These are phyloP conservation scores for Cisticola juncidis DNA, from an alignment of 2,113 vertebrate genomes.

Conservation along the genomic window DNA sequence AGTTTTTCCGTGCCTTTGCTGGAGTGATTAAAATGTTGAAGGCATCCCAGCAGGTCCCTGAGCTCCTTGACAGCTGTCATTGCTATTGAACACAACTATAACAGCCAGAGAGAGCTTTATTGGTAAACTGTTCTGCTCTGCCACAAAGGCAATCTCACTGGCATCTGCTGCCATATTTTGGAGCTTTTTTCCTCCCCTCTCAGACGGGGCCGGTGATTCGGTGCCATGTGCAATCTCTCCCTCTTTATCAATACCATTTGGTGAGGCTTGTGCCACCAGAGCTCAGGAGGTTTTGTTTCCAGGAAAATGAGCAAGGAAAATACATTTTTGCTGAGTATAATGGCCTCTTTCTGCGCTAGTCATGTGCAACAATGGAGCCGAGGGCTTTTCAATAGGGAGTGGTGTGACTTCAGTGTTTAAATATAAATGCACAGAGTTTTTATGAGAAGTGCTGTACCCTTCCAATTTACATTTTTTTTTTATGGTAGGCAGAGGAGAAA, in stretches of 20 bases:
- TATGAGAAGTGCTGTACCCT: constrained; percentile 14
- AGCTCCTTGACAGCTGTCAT: constrained; percentile 79
- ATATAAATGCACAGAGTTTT: constrained; percentile 53
- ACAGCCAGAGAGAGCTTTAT: constrained; percentile 71
- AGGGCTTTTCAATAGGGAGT: constrained; percentile 36
- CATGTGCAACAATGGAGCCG: constrained; percentile 36
- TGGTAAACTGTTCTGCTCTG: constrained; percentile 57
- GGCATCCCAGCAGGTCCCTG: constrained; percentile 61
- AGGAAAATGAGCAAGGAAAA: constrained; percentile 62
- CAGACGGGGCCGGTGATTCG: not conserved
- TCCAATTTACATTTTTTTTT: constrained; percentile 51
- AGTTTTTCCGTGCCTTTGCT: constrained; percentile 48
- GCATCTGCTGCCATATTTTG: constrained; percentile 71
- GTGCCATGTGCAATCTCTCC: constrained; percentile 6
- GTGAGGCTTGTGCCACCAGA: not conserved
- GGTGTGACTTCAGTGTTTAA: constrained; percentile 48
- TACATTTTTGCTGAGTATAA: constrained; percentile 49
- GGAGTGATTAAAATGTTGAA: constrained; percentile 76
- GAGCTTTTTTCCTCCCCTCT: constrained; percentile 35
- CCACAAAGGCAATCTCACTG: constrained; percentile 37
- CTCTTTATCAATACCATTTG: not conserved
- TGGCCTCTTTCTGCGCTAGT: constrained; percentile 47
- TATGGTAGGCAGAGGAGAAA: constrained; percentile 15
- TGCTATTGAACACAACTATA: constrained; percentile 69
- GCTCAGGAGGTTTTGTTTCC: constrained; percentile 49